Percentiles rank a stretch among this genome's conserved stretches.
phyloP scores from a whole-genome alignment of 2,797 vertebrate species.

The Luscinia luscinia region DNA sequence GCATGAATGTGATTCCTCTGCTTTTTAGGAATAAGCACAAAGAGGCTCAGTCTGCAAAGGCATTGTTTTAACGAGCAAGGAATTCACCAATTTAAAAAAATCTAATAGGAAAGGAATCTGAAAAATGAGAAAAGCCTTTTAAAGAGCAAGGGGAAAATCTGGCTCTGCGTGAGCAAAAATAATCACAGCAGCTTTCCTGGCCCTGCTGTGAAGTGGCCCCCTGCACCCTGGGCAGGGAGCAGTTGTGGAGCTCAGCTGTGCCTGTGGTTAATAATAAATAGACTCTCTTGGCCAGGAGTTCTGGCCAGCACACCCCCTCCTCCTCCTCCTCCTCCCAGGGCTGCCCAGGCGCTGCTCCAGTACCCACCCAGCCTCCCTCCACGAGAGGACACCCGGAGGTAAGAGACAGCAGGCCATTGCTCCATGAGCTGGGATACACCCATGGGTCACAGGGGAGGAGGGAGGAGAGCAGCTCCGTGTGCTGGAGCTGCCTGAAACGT shows the following conservation, averaged over 20 bases:
- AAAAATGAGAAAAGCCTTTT: not conserved
- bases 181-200: not conserved
- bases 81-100: not conserved
- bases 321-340: not conserved
- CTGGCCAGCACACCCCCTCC: not conserved
- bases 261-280: constrained; percentile 73
- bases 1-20: not conserved
- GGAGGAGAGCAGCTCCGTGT: not conserved
- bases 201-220: not conserved
- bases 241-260: constrained; percentile 44
- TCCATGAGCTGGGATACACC: not conserved
- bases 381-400: not conserved
- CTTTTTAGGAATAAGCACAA: constrained; percentile 23
- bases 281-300: not conserved
- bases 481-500: not conserved
- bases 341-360: not conserved
- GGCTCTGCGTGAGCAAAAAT: not conserved
- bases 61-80: not conserved
- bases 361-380: not conserved
- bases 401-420: constrained; percentile 23
- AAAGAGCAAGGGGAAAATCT: not conserved
- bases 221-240: not conserved
- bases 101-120: not conserved
- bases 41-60: not conserved
- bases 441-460: not conserved